Percentiles rank a stretch among this genome's conserved stretches.
These are phyloP conservation scores for Cuculus canorus DNA, from an alignment of 2,797 vertebrate genomes.

Conservation along the genomic window DNA sequence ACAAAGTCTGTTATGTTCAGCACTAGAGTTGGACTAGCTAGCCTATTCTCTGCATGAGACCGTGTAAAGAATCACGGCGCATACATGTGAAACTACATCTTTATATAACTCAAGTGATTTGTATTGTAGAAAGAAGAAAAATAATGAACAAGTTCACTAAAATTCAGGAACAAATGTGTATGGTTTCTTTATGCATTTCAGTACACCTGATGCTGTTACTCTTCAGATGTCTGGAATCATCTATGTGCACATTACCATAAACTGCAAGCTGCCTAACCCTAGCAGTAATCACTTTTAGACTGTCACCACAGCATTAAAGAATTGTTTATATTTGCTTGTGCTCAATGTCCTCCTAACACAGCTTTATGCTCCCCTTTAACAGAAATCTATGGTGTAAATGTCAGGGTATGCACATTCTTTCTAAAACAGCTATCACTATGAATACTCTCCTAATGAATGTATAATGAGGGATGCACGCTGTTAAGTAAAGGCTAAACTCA, in stretches of 20 bases:
- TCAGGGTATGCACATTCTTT: neutral
- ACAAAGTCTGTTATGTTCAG: neutral
- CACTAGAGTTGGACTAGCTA: neutral
- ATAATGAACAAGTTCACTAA: neutral
- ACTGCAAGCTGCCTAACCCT: neutral
- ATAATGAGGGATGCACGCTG: neutral
- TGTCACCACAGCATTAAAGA: neutral
- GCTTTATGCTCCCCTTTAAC: neutral
- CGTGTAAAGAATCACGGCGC: neutral
- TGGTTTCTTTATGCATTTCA: neutral
- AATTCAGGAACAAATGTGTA: neutral
- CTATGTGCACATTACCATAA: fast-evolving
- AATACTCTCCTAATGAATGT: neutral
- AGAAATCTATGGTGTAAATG: neutral
- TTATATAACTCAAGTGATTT: neutral
- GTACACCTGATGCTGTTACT: fast-evolving
- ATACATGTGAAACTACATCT: neutral
- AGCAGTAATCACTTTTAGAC: neutral
- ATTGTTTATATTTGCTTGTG: neutral
- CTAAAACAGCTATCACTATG: neutral
- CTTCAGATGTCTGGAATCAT: neutral
- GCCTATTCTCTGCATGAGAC: neutral
- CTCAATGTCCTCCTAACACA: neutral
- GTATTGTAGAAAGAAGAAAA: neutral
- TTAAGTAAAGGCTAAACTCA: neutral